Base-by-base conservation (phyloP, 2,797 vertebrate genomes). In the Eupleurogrammus muticus region DNA sequence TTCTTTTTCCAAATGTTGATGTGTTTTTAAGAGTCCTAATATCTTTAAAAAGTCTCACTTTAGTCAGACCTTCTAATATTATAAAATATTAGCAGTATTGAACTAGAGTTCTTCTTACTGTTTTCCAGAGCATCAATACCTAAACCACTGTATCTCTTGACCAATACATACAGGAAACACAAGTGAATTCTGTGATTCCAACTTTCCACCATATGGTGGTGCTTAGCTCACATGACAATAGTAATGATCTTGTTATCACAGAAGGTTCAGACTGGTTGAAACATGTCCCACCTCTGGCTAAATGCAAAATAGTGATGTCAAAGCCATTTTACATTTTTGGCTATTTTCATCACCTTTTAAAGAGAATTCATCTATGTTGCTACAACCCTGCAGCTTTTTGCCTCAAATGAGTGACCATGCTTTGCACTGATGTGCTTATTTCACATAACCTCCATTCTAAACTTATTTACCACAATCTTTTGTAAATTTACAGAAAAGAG, bases 191-290 rank as follows among this genome's bases (percentile, higher is more conserved):
- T 66, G 42, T 71, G 1, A 61, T 73, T 78, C 17, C 35, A 34
- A 9, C 50, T 60, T 73, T 14, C 3, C 1, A 42, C 66, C 84
- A 82, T 51, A 20, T 48, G 80, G 55, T 74, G 83, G 77, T 0
- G 40, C 72, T 62, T 53, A 17, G 11, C 54, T 79, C 65, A 69
- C 44, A 40, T 21, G 47, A 51, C 14, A 63, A 36, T 54, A 59
- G 8, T 4, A 12, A 50, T 17, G 12, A 3, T 36, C 20, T 11
- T n/a, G 40, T 44, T 17, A 44, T 17, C 40, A 44, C 16, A 44
- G 40, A 44, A 42, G 4, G 12, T 51, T 50, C 19, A 49, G 52
- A 21, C 8, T 11, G 28, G 0, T 62, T 58, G 4, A 38, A 60
- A 44, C 19, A 35, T 60, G 0, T 61, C 35, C 19, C 34, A 38